phyloP scores from a whole-genome alignment of 2,888 invertebrate genomes.

The Tipula vernalis region DNA sequence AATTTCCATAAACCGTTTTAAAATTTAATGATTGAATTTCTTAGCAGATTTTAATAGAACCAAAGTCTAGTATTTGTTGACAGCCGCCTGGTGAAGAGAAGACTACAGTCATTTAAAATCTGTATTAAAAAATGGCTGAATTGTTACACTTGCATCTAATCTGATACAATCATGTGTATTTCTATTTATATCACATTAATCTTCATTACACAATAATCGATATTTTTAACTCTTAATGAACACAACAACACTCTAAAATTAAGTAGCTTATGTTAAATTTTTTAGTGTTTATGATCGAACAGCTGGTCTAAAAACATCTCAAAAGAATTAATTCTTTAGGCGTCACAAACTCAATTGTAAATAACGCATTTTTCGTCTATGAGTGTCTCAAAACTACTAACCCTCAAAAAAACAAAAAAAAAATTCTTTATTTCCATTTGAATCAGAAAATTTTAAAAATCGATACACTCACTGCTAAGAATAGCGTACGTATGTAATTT shows the following conservation, averaged over 20 bases:
- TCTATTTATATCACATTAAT: no score
- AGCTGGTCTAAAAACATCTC: background rate
- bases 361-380: background rate
- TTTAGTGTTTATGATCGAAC: background rate
- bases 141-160: no score
- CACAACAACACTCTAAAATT: background rate
- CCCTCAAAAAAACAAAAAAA: background rate
- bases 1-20: no score
- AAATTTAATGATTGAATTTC: no score
- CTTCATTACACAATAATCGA: no score
- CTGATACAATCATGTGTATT: no score
- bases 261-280: background rate
- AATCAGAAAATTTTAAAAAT: background rate
- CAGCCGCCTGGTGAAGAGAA: no score
- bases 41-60: no score
- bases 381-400: background rate
- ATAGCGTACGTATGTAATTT: background rate
- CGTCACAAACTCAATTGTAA: background rate
- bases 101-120: no score
- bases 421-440: background rate
- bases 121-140: no score
- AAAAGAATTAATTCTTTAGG: background rate
- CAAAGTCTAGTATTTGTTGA: no score
- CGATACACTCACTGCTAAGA: background rate
- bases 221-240: no score